Percentiles rank a stretch among this genome's conserved stretches.
These are phyloP conservation scores for Dromius quadrimaculatus DNA, from an alignment of 2,888 invertebrate genomes.

Conservation along the genomic window DNA sequence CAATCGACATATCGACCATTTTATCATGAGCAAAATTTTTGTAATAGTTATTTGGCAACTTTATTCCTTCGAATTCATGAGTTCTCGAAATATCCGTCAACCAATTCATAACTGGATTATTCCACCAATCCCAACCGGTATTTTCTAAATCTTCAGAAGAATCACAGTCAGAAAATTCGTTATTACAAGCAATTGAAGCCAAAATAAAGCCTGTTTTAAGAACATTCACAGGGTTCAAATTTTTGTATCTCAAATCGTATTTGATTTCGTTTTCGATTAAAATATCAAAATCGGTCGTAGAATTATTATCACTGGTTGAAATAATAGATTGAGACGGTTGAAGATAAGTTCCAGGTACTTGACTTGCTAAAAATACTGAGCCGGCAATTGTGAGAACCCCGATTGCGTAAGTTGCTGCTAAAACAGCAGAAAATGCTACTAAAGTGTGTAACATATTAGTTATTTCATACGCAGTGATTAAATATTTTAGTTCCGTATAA, in stretches of 20 bases:
- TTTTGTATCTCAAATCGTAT: conserved; percentile 52
- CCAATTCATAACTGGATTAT: conserved; percentile 64
- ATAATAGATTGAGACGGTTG: conserved; percentile 49
- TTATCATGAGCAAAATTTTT: conserved; percentile 53
- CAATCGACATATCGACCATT: conserved; percentile 59
- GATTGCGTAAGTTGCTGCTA: conserved; percentile 73
- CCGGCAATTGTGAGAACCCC: conserved; percentile 72
- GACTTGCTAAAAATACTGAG: conserved; percentile 70
- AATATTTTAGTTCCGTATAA: conserved; percentile 79
- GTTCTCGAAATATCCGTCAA: conserved; percentile 61
- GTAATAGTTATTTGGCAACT: conserved; percentile 53
- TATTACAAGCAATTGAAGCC: conserved; percentile 60
- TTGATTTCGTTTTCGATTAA: conserved; percentile 18
- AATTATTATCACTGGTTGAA: conserved; percentile 46
- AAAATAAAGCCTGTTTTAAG: conserved; percentile 63
- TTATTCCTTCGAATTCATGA: conserved; percentile 55
- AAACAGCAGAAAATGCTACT: conserved; percentile 70
- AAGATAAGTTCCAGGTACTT: conserved; percentile 68
- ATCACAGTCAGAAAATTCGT: conserved; percentile 40
- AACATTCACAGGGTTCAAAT: conserved; percentile 61
- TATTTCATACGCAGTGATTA: conserved; percentile 68
- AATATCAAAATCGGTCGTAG: conserved; percentile 44
- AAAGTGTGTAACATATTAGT: conserved; percentile 68
- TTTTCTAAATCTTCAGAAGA: background rate
- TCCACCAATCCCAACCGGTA: conserved; percentile 66